Evolutionary conservation across 2,113 vertebrate genomes (phyloP).

Genomic region (Aspiorhynchus laticeps): DNA sequence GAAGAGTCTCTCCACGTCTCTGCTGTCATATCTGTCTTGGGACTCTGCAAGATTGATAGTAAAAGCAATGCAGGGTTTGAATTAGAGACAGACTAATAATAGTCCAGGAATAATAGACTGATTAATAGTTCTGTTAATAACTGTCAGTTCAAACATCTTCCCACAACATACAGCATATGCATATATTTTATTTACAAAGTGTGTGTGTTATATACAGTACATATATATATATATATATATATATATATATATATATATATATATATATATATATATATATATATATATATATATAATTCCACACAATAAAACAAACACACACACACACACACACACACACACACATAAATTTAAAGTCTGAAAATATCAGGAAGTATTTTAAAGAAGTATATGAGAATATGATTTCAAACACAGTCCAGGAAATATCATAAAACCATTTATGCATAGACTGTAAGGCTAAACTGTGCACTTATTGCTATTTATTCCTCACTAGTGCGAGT

Average conservation of each 20-base stretch:
- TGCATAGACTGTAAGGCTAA: background rate
- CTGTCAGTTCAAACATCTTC: no score
- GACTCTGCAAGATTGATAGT: slow-evolving; percentile 72
- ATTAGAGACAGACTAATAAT: background rate
- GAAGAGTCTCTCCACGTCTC: slow-evolving; percentile 89
- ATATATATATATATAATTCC: no score
- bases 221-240: no score
- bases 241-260: no score
- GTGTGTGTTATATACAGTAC: no score
- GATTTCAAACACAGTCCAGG: background rate
- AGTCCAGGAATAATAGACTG: no score
- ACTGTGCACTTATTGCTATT: background rate
- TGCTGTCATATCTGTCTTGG: slow-evolving; percentile 87
- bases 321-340: no score
- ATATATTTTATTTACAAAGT: no score
- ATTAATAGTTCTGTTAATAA: no score
- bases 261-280: no score
- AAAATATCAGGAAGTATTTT: background rate
- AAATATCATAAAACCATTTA: background rate
- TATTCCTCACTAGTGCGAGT: background rate
- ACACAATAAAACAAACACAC: no score
- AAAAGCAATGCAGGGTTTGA: background rate
- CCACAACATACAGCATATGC: background rate
- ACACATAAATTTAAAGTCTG: background rate
- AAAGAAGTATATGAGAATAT: background rate